These are phyloP conservation scores for Brachylomia viminalis DNA, from an alignment of 2,888 invertebrate genomes.

Conservation along the genomic window DNA sequence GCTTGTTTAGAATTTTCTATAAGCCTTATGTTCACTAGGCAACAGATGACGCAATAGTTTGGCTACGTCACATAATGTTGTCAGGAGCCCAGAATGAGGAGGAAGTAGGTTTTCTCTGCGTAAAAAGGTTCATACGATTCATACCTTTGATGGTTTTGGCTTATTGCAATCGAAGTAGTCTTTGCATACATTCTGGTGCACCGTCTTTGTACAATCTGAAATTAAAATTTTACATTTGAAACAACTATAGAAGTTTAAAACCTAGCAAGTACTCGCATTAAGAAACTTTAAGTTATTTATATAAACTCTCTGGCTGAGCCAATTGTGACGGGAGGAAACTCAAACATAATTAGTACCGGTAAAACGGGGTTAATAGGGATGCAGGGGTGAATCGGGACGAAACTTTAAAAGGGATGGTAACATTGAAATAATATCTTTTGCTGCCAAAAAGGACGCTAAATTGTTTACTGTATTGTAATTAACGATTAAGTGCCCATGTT, in stretches of 20 bases:
- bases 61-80: too few species aligned
- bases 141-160: slow-evolving; percentile 92
- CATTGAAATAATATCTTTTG: too few species aligned
- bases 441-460: too few species aligned
- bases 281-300: too few species aligned
- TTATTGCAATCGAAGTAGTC: slow-evolving; percentile 96
- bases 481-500: too few species aligned
- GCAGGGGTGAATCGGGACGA: too few species aligned
- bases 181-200: slow-evolving; percentile 96
- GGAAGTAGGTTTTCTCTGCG: background rate
- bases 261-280: background rate
- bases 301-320: background rate
- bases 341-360: too few species aligned
- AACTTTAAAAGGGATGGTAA: too few species aligned
- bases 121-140: slow-evolving; percentile 71
- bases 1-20: background rate
- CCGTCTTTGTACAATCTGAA: slow-evolving; percentile 95
- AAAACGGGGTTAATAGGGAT: too few species aligned
- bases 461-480: too few species aligned
- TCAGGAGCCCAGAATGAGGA: background rate
- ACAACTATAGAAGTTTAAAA: background rate
- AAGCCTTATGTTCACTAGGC: background rate
- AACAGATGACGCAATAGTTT: background rate
- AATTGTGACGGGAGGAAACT: background rate
- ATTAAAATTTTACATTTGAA: slow-evolving; percentile 41